These are phyloP conservation scores for Patella depressa DNA, from an alignment of 2,888 invertebrate species.

Conservation along the genomic window DNA sequence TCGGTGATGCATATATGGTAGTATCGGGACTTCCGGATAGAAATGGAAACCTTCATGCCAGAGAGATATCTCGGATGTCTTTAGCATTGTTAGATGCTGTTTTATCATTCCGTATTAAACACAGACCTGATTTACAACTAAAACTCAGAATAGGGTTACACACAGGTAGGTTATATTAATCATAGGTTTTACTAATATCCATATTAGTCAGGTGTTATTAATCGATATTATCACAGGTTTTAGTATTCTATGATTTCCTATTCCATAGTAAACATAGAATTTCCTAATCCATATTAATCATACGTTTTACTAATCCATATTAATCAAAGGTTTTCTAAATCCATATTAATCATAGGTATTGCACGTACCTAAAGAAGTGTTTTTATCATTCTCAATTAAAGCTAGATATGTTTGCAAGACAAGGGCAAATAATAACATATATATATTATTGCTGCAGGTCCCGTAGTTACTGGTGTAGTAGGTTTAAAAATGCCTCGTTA, in stretches of 20 bases:
- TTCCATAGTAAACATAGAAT: too few relatives aligned
- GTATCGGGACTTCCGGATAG: constrained; percentile 86
- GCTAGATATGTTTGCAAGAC: too few relatives aligned
- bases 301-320: too few relatives aligned
- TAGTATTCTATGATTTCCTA: too few relatives aligned
- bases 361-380: too few relatives aligned
- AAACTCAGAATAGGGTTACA: constrained; percentile 94
- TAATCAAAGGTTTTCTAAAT: too few relatives aligned
- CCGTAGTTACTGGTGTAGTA: constrained; percentile 51
- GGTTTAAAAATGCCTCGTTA: constrained; percentile 53
- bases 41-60: constrained; percentile 90
- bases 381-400: too few relatives aligned
- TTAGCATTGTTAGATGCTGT: constrained; percentile 88
- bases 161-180: constrained; percentile 73
- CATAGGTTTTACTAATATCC: neutral
- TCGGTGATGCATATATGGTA: constrained; percentile 72
- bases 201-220: neutral
- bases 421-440: too few relatives aligned
- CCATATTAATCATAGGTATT: too few relatives aligned
- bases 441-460: constrained; percentile 27
- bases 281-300: too few relatives aligned
- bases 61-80: constrained; percentile 93
- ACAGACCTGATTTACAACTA: constrained; percentile 89
- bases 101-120: constrained; percentile 89
- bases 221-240: neutral